Percentiles rank a stretch among this genome's conserved stretches.
Conservation (phyloP, 2,113 vertebrate genomes). For the Cinclus mexicanus region DNA sequence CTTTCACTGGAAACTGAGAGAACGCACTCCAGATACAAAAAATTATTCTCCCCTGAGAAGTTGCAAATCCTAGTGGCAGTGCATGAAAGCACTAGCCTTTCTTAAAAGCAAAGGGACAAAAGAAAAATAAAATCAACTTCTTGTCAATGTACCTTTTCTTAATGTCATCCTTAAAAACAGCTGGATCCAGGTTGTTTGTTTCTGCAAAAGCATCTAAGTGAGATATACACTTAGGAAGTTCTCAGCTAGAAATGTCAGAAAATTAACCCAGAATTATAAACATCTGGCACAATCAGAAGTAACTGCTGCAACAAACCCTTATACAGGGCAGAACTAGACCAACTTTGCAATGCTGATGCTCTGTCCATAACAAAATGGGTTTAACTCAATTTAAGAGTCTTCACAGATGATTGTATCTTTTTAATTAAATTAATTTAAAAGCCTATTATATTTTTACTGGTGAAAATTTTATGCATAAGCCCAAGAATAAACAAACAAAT, state of each 20-base stretch:
- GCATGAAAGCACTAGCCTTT: not conserved
- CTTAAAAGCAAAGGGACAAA: not conserved
- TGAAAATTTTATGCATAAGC: conserved; percentile 37
- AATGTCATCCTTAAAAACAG: not conserved
- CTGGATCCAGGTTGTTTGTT: not conserved
- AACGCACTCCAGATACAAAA: not conserved
- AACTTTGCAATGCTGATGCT: not conserved
- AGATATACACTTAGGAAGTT: not conserved
- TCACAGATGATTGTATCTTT: not conserved
- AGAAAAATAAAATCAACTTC: not conserved
- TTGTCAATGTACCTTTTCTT: not conserved
- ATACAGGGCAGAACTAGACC: not conserved
- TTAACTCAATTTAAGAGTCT: conserved; percentile 3
- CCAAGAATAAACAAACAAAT: conserved; percentile 45
- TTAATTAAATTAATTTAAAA: conserved; percentile 39
- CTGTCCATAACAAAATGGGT: not conserved
- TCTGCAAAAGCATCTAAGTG: not conserved
- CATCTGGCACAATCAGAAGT: not conserved
- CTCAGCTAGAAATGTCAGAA: not conserved
- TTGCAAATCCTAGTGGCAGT: not conserved
- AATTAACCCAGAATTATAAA: not conserved
- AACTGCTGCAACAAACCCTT: not conserved
- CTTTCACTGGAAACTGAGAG: not conserved
- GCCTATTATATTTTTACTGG: conserved; percentile 35
- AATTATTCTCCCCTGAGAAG: not conserved